Evolutionary conservation across 1,140 invertebrate genomes (phyloP).

Genomic region (Scylla paramamosain): DNA sequence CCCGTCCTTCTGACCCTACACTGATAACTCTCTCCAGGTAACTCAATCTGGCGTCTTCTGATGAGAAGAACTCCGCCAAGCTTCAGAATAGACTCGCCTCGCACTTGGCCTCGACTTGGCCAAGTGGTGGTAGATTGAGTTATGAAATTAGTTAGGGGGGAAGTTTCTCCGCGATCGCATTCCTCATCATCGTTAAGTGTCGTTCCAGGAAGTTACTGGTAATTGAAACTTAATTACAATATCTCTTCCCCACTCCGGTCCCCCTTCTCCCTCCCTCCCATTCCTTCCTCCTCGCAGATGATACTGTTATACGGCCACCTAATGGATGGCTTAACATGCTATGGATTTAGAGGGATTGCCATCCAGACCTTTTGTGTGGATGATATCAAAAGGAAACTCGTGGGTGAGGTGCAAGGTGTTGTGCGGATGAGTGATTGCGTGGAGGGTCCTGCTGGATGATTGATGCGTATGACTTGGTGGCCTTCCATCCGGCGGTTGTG

Average conservation of each 20-base stretch:
- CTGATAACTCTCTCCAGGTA: conserved; percentile 10
- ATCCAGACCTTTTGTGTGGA: not conserved
- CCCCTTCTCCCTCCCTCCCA: not conserved
- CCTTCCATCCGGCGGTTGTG: not conserved
- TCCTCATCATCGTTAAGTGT: conserved; percentile 71
- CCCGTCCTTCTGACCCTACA: not conserved
- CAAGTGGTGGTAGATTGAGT: conserved; percentile 69
- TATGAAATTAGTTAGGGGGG: conserved; percentile 71
- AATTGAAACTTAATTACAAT: conserved; percentile 71
- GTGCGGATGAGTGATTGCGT: not conserved
- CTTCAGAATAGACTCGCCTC: conserved; percentile 47
- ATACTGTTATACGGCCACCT: conserved; percentile 27
- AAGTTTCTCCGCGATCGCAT: conserved; percentile 70
- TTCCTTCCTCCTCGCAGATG: not conserved
- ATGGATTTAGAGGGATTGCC: not conserved
- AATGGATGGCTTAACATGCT: conserved; percentile 35
- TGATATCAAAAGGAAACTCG: not conserved
- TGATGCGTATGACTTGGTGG: not conserved
- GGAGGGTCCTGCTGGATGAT: conserved; percentile 5
- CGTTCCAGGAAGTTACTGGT: conserved; percentile 63
- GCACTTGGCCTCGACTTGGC: conserved; percentile 45
- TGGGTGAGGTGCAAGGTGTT: not conserved
- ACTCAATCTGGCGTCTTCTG: conserved; percentile 58
- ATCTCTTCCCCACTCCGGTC: conserved; percentile 27
- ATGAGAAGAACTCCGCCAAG: conserved; percentile 54